Base-by-base conservation (phyloP, 2,797 vertebrate genomes). In the Orientallactaga sibirica region DNA sequence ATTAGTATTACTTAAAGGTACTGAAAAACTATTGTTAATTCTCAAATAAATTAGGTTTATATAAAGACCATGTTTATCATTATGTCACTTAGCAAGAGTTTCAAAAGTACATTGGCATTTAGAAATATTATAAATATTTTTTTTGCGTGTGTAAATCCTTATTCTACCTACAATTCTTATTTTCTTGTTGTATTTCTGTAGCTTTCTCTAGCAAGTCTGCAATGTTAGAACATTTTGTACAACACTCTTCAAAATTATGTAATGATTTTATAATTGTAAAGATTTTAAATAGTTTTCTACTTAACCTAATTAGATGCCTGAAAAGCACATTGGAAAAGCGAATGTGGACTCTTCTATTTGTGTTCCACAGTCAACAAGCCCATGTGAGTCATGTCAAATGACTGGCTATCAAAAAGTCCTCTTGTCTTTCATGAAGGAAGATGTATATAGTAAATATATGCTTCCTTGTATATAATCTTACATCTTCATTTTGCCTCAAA, bases 391-490 rank as follows among this genome's bases (percentile, higher is more conserved):
- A 89, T 90, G 37, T 74, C 78, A 48, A 93, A 22, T 48, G 92
- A n/a, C 86, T 48, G 48, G 48, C 48, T 94, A 88, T 67, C 74
- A 80, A 79, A 82, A 92, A 95, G 88, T 94, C 91, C 29, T 86
- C 25, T 48, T 92, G 55, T 58, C 73, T 86, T 96, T 82, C 86
- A 18, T 66, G 66, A 10, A 24, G 67, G 52, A 95, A 80, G 70
- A 92, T 85, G 95, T 95, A 20, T 77, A 66, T 96, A 87, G 19
- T 87, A 7, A 85, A 86, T 85, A n/a, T 68, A 78, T 76, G 62
- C n/a, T 94, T 92, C n/a, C 41, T 95, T 8, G 55, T 58, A 85
- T 55, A 66, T 92, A 92, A 92, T 91, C 84, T 97, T 96, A 95
- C 62, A 24, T 62, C 67, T 96, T 84, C 93, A 93, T 90, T 11